Evolutionary conservation across 37 sponge, comb jelly and placozoan species (phyloP), one percentile per base, ranked within the genome.

Genomic region (Mnemiopsis leidyi): DNA sequence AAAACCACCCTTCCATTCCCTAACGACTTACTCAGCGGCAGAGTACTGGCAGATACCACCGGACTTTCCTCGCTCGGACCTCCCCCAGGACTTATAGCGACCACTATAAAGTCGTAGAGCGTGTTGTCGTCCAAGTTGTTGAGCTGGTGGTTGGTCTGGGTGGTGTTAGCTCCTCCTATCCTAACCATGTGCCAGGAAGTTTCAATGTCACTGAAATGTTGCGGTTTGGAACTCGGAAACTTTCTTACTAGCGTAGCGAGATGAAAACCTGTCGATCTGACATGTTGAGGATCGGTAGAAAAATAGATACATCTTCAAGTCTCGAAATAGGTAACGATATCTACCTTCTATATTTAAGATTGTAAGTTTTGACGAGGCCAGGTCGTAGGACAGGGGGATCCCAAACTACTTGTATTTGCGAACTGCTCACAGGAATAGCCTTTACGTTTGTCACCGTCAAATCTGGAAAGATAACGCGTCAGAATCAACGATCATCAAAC

Each of bases 11-110:
- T n/a, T n/a, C n/a, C n/a, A n/a, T n/a, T n/a, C n/a, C n/a, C n/a
- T n/a, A n/a, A n/a, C n/a, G 13, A 85, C 90, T 85, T 38, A 85
- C 90, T 85, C 61, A 16, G 24, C 9, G 90, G 90, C 38, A 85
- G 48, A 13, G 90, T 85, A 37, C 61, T 85, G 26, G 90, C 90
- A 25, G 40, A 40, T 29, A 39, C 28, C 20, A n/a, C 35, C 7
- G 23, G 13, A 26, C 61, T 85, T 5, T 38, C 40, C 26, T 85
- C 90, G 61, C 61, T 85, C 29, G 36, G 0, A 3, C 3, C 61
- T 16, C 90, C 90, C 0, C 61, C 61, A 26, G 38, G 23, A 39
- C 90, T 85, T 39, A 29, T 40, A 33, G 90, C 39, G 1, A 40
- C 29, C 90, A 85, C 35, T 28, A 40, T 36, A 39, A 85, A 40